A percentile compares a stretch with the other conserved stretches of the same genome.
Evolutionary conservation across 2,113 vertebrate species (phyloP).

Genomic region (Dolichallabes microphthalmus): DNA sequence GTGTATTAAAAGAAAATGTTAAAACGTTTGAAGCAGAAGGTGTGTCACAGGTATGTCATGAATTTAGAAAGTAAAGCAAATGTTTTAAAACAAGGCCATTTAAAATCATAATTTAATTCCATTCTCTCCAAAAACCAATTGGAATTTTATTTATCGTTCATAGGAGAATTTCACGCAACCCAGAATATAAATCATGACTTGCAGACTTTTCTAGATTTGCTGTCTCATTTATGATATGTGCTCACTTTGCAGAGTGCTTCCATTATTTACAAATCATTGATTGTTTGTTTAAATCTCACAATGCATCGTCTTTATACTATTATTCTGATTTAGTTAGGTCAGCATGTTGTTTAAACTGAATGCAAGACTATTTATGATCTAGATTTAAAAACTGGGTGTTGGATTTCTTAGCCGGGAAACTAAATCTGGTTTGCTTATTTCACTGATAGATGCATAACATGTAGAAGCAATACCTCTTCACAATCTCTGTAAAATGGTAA

Average conservation of each 20-base stretch:
- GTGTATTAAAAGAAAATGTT: constrained; percentile 23
- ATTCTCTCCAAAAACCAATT: neutral
- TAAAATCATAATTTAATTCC: neutral
- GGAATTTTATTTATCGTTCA: constrained; percentile 6
- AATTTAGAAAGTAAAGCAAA: neutral
- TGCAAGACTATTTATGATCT: neutral
- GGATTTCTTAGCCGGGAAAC: constrained; percentile 20
- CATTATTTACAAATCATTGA: constrained; percentile 39
- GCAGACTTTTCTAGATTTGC: constrained; percentile 4
- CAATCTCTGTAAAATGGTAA: constrained; percentile 42
- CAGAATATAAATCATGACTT: neutral
- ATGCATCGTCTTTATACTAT: constrained; percentile 26
- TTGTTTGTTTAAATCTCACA: constrained; percentile 14
- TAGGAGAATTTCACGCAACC: constrained; percentile 19
- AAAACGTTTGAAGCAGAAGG: neutral
- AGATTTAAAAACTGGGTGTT: neutral
- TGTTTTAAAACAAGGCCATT: neutral
- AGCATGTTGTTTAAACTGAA: constrained; percentile 34
- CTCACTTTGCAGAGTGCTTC: constrained; percentile 36
- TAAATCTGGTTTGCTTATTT: constrained; percentile 35
- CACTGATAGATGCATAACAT: constrained; percentile 30
- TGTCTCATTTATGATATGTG: constrained; percentile 29
- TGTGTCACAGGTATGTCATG: neutral
- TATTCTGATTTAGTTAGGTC: constrained; percentile 38
- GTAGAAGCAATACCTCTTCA: constrained; percentile 9